These are phyloP conservation scores for Carapus acus DNA, from an alignment of 2,797 vertebrate genomes.

Conservation along the genomic window DNA sequence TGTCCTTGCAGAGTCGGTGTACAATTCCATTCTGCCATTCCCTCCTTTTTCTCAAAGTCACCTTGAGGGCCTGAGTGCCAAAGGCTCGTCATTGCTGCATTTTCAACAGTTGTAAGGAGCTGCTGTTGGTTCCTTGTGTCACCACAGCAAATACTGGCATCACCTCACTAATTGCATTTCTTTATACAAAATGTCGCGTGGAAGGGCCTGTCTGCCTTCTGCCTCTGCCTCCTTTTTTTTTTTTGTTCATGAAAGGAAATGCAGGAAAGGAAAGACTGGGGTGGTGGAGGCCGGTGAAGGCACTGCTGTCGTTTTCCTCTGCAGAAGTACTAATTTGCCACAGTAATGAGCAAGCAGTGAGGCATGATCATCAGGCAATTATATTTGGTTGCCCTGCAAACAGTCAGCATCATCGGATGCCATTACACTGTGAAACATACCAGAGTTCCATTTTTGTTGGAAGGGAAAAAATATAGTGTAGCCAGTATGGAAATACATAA, in stretches of 20 bases:
- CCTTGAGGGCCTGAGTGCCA: slow-evolving; percentile 60
- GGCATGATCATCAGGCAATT: slow-evolving; percentile 76
- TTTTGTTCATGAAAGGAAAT: slow-evolving; percentile 46
- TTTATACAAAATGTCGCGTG: slow-evolving; percentile 54
- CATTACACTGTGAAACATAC: slow-evolving; percentile 64
- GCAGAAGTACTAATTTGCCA: slow-evolving; percentile 65
- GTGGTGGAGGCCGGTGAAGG: slow-evolving; percentile 16
- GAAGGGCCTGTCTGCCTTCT: slow-evolving; percentile 39
- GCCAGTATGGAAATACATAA: slow-evolving; percentile 42
- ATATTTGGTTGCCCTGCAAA: slow-evolving; percentile 76
- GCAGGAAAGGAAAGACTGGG: slow-evolving; percentile 36
- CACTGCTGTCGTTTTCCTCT: slow-evolving; percentile 39
- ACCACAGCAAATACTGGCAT: slow-evolving; percentile 62
- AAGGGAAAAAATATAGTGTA: slow-evolving; percentile 29
- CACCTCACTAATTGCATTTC: slow-evolving; percentile 59
- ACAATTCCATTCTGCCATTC: slow-evolving; percentile 30
- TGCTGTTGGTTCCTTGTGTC: slow-evolving; percentile 48
- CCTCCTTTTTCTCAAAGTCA: slow-evolving; percentile 53
- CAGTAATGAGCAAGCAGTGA: slow-evolving; percentile 70
- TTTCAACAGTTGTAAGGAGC: slow-evolving; percentile 57
- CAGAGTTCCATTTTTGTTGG: slow-evolving; percentile 43
- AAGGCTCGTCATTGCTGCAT: slow-evolving; percentile 57
- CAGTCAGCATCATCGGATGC: slow-evolving; percentile 66
- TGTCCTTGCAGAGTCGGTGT: slow-evolving; percentile 35
- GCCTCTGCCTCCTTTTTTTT: slow-evolving; percentile 37